Conservation (phyloP, 2,797 vertebrate species). For the Takifugu rubripes region DNA sequence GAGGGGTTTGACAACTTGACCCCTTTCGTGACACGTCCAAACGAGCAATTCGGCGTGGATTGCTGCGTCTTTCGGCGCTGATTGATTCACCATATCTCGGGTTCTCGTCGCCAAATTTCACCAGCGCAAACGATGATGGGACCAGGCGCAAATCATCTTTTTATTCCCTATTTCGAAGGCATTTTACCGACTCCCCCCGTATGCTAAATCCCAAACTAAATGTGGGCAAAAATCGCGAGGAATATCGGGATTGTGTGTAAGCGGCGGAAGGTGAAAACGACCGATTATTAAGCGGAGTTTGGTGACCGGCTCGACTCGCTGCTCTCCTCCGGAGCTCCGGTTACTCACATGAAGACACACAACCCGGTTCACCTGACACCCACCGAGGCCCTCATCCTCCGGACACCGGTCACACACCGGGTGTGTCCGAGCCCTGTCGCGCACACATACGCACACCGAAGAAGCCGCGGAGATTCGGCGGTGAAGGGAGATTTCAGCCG, state of each 20-base stretch:
- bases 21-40: neutral
- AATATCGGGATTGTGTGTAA: too few species aligned
- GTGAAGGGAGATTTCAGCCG: constrained; percentile 53
- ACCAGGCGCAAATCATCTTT: too few species aligned
- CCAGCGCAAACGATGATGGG: too few species aligned
- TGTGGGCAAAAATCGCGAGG: too few species aligned
- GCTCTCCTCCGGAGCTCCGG: constrained; percentile 20
- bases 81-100: neutral
- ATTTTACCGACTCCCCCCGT: too few species aligned
- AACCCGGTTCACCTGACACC: constrained; percentile 43
- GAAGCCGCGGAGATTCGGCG: constrained; percentile 36
- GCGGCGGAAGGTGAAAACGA: constrained; percentile 1
- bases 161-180: too few species aligned
- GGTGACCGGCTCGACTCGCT: constrained; percentile 24
- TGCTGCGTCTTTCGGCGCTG: neutral
- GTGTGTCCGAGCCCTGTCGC: constrained; percentile 40
- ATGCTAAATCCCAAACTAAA: too few species aligned
- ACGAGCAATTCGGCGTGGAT: constrained; percentile 11
- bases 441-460: constrained; percentile 68
- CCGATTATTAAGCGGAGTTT: constrained; percentile 23
- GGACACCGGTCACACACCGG: constrained; percentile 31
- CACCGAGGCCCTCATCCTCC: constrained; percentile 35
- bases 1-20: accelerated
- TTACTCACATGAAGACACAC: constrained; percentile 68
- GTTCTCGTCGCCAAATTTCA: neutral